Evolutionary conservation across 2,797 vertebrate genomes (phyloP).

Genomic region (Brotogeris chrysoptera): DNA sequence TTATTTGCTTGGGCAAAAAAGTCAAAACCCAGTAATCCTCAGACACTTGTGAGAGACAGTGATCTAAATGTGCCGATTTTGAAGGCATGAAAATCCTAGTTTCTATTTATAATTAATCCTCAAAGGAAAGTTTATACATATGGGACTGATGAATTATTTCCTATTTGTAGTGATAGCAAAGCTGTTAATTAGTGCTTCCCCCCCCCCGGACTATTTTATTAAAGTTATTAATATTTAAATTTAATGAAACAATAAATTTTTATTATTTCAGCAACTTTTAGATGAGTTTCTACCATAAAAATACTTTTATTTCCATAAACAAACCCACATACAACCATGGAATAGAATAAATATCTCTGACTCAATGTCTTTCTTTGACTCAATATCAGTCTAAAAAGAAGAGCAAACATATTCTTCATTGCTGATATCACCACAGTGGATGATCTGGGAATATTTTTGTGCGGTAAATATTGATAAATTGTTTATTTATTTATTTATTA

Average conservation of each 20-base stretch:
- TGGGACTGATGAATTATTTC: neutral
- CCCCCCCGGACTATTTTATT: neutral
- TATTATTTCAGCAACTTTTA: neutral
- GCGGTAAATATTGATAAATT: neutral
- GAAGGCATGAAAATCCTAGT: neutral
- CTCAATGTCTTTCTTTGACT: neutral
- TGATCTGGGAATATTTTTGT: neutral
- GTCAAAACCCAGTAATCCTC: neutral
- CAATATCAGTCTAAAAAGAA: neutral
- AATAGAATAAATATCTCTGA: neutral
- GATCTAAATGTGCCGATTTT: neutral
- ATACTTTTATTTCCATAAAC: neutral
- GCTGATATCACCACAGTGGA: neutral
- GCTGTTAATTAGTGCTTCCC: neutral
- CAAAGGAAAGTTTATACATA: neutral
- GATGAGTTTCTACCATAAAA: neutral
- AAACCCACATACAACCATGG: neutral
- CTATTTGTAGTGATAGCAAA: neutral
- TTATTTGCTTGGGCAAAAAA: neutral
- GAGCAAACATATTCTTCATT: neutral
- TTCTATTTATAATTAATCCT: slow-evolving; percentile 5
- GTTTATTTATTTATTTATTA: neutral
- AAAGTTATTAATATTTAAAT: neutral
- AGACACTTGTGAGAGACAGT: neutral
- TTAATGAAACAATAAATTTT: neutral